A percentile compares a stretch with the other conserved stretches of the same genome.
phyloP scores from a whole-genome alignment of 2,888 invertebrate species.

The Nebria salina region DNA sequence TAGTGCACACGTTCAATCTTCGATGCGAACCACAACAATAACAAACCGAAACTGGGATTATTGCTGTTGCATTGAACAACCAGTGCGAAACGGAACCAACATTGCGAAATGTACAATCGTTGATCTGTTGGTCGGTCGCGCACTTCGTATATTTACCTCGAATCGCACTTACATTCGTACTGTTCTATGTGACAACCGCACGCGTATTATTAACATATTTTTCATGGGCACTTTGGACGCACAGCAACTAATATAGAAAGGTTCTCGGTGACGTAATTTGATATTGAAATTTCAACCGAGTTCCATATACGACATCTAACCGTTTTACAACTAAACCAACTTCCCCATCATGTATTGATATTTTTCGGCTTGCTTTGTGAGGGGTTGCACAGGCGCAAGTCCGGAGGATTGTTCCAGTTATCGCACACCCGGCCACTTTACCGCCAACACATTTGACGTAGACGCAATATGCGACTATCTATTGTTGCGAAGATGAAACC shows the following conservation, averaged over 20 bases:
- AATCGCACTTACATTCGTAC: not conserved
- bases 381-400: constrained; percentile 2
- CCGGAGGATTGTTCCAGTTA: not conserved
- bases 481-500: not conserved
- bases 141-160: not conserved
- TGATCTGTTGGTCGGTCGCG: not conserved
- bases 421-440: not conserved
- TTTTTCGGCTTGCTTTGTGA: not conserved
- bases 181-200: not conserved
- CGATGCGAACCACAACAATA: not conserved
- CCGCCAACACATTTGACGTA: not conserved
- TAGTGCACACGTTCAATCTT: not conserved
- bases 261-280: constrained; percentile 21
- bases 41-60: not conserved
- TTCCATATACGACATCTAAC: constrained; percentile 17
- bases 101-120: not conserved
- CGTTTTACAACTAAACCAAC: not conserved
- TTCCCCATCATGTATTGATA: constrained; percentile 12
- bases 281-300: not conserved
- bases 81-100: not conserved
- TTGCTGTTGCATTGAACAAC: not conserved
- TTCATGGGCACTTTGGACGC: not conserved
- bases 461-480: not conserved
- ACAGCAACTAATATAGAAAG: not conserved
- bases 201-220: constrained; percentile 9